Percentiles rank a stretch among this genome's conserved stretches.
Evolutionary conservation across 2,888 invertebrate species (phyloP).

Genomic region (Ennomos erosarius): DNA sequence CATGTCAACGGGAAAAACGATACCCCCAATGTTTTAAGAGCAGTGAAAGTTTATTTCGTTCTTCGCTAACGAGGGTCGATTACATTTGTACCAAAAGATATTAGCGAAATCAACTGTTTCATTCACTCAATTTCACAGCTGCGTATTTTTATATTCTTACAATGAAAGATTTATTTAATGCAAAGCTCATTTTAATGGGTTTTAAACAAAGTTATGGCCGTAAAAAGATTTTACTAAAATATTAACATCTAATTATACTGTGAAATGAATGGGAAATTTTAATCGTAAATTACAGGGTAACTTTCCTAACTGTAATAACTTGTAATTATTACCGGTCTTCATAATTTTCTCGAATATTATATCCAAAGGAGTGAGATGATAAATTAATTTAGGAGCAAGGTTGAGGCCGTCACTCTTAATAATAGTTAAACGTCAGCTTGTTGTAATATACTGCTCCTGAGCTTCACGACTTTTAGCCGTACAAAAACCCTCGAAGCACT

Average conservation of each 20-base stretch:
- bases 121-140: constrained; percentile 4
- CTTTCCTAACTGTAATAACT: constrained; percentile 30
- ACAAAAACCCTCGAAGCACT: too few species aligned
- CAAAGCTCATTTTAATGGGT: constrained; percentile 23
- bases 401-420: constrained; percentile 35
- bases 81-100: constrained; percentile 19
- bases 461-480: too few species aligned
- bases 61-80: constrained; percentile 15
- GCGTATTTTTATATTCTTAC: constrained; percentile 19
- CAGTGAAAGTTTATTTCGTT: constrained; percentile 29
- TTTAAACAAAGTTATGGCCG: constrained; percentile 27
- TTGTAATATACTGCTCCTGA: constrained; percentile 30
- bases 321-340: constrained; percentile 31
- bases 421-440: constrained; percentile 33
- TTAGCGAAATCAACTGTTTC: constrained; percentile 3
- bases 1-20: constrained; percentile 68
- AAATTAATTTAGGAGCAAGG: constrained; percentile 36
- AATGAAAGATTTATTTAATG: constrained; percentile 15
- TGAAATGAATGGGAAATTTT: constrained; percentile 32
- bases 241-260: constrained; percentile 35
- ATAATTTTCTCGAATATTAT: constrained; percentile 27
- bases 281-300: constrained; percentile 33
- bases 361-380: constrained; percentile 27
- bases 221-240: constrained; percentile 33
- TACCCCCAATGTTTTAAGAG: constrained; percentile 53